A percentile compares a stretch with the other conserved stretches of the same genome.
phyloP scores from a whole-genome alignment of 2,113 vertebrate species.

The Lepidothrix coronata region DNA sequence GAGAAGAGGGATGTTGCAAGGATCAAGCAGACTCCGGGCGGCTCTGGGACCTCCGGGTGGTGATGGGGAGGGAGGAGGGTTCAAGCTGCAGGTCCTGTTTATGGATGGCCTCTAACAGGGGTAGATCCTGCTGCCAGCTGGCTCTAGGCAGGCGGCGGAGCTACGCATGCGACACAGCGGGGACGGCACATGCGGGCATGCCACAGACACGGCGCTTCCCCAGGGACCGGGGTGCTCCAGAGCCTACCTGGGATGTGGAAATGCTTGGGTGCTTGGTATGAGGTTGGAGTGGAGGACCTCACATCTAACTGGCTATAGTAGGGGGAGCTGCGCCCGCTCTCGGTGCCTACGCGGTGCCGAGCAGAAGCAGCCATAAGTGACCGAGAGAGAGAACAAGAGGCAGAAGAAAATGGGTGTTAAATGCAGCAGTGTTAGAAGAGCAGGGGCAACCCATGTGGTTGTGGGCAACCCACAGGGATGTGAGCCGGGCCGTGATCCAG shows the following conservation, averaged over 20 bases:
- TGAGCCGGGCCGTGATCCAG: neutral
- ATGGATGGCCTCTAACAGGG: conserved; percentile 67
- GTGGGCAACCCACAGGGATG: neutral
- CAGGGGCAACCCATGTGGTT: neutral
- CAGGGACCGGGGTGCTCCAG: conserved; percentile 15
- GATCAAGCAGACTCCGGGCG: neutral
- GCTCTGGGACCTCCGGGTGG: neutral
- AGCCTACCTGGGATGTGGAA: conserved; percentile 99
- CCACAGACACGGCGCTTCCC: conserved; percentile 44
- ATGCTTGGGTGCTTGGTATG: conserved; percentile 97
- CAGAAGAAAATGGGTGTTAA: conserved; percentile 69
- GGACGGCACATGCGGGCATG: conserved; percentile 63
- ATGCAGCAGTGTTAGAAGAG: conserved; percentile 53
- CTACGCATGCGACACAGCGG: conserved; percentile 47
- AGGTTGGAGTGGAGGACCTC: conserved; percentile 92
- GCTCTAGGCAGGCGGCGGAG: conserved; percentile 49
- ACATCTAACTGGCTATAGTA: conserved; percentile 96
- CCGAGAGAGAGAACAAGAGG: conserved; percentile 74
- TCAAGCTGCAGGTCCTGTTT: conserved; percentile 63
- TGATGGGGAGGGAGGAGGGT: neutral
- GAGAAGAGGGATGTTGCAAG: neutral
- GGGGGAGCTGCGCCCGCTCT: conserved; percentile 97
- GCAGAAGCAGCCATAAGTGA: conserved; percentile 81
- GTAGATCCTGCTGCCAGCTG: conserved; percentile 55
- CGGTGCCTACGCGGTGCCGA: conserved; percentile 87